These are phyloP conservation scores for Perizoma flavofasciatum DNA, from an alignment of 2,888 invertebrate species.

Conservation along the genomic window DNA sequence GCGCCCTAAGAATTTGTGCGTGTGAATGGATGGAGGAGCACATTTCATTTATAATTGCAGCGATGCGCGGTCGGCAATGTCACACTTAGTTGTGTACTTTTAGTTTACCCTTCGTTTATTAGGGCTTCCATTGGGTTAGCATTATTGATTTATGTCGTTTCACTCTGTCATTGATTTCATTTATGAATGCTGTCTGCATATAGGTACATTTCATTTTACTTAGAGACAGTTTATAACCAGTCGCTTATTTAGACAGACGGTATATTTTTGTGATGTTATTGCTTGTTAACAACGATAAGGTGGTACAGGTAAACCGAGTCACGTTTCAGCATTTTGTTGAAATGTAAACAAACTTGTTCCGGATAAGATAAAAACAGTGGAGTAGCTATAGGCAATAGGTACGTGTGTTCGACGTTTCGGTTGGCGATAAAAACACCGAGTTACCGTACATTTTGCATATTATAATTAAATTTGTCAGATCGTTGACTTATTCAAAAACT, in stretches of 20 bases:
- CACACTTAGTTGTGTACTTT: slow-evolving; percentile 69
- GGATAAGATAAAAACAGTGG: slow-evolving; percentile 79
- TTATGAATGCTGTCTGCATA: slow-evolving; percentile 21
- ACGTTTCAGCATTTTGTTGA: slow-evolving; percentile 79
- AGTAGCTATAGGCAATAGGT: slow-evolving; percentile 39
- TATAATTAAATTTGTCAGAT: slow-evolving; percentile 19
- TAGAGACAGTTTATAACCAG: slow-evolving; percentile 17
- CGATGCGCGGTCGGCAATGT: slow-evolving; percentile 79
- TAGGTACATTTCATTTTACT: slow-evolving; percentile 11
- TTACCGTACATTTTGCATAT: slow-evolving; percentile 24
- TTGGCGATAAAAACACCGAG: slow-evolving; percentile 51
- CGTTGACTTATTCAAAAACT: slow-evolving; percentile 26
- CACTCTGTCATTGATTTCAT: slow-evolving; percentile 33
- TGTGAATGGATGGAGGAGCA: slow-evolving; percentile 83
- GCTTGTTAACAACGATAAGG: slow-evolving; percentile 77
- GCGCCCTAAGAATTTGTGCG: slow-evolving; percentile 80
- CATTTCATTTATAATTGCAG: slow-evolving; percentile 84
- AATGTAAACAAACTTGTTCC: slow-evolving; percentile 82
- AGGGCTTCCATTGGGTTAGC: slow-evolving; percentile 51
- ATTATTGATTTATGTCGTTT: slow-evolving; percentile 36
- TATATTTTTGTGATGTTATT: slow-evolving; percentile 71
- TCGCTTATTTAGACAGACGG: slow-evolving; percentile 50
- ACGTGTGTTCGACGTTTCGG: slow-evolving; percentile 46
- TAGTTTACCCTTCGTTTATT: slow-evolving; percentile 63
- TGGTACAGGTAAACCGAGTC: slow-evolving; percentile 72